These are phyloP conservation scores for Zygaena filipendulae DNA, from an alignment of 2,888 invertebrate genomes.

Conservation along the genomic window DNA sequence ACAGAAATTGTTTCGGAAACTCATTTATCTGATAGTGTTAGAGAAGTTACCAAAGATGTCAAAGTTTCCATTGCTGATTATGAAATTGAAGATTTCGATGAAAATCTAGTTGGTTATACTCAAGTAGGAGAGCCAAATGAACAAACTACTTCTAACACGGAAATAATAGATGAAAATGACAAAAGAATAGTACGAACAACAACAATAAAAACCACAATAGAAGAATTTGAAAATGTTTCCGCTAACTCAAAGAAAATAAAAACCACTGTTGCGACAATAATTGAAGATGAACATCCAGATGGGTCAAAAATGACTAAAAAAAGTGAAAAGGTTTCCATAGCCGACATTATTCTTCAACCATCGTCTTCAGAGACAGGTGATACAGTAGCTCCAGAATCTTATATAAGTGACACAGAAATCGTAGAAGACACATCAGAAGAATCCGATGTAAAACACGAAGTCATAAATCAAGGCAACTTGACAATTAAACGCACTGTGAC, in stretches of 20 bases:
- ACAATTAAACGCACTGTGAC: slow-evolving; percentile 50
- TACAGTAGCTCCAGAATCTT: slow-evolving; percentile 26
- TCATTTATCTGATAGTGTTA: slow-evolving; percentile 37
- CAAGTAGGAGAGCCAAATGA: slow-evolving; percentile 34
- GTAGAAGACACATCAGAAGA: slow-evolving; percentile 52
- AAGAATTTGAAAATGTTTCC: slow-evolving; percentile 38
- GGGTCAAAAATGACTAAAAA: slow-evolving; percentile 49
- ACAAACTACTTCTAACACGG: slow-evolving; percentile 27
- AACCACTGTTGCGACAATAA: slow-evolving; percentile 35
- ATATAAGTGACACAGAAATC: slow-evolving; percentile 37
- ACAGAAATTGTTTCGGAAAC: slow-evolving; percentile 43
- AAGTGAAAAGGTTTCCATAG: slow-evolving; percentile 50
- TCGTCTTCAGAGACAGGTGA: slow-evolving; percentile 21
- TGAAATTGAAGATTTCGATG: slow-evolving; percentile 33
- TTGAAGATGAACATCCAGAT: slow-evolving; percentile 52
- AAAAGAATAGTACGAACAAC: slow-evolving; percentile 38
- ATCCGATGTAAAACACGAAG: slow-evolving; percentile 46
- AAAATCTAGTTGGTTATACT: slow-evolving; percentile 36
- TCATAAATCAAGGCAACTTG: slow-evolving; percentile 34
- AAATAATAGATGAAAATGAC: slow-evolving; percentile 35
- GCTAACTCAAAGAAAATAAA: slow-evolving; percentile 40
- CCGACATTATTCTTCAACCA: slow-evolving; percentile 35
- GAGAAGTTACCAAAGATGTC: slow-evolving; percentile 50
- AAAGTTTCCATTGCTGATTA: slow-evolving; percentile 49
- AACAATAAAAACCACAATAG: slow-evolving; percentile 37